Conservation (phyloP, 2,113 vertebrate species). For the Odobenus rosmarus region DNA sequence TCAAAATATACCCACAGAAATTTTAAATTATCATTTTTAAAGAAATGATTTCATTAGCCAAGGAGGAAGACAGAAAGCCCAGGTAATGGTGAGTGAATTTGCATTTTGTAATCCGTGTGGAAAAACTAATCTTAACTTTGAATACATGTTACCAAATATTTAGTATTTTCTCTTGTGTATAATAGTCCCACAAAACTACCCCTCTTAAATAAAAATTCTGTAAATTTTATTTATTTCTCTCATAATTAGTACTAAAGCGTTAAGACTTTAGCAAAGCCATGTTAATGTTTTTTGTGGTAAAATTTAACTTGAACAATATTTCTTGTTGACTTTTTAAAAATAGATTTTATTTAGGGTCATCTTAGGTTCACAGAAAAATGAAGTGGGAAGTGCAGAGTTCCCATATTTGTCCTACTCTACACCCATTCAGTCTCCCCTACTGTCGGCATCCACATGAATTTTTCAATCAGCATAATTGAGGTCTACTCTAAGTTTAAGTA, state of each 20-base stretch:
- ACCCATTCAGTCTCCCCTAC: neutral
- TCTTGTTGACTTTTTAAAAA: neutral
- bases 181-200: neutral
- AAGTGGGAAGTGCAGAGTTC: neutral
- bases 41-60: neutral
- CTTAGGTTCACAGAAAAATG: neutral
- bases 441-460: no score
- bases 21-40: neutral
- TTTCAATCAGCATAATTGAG: neutral
- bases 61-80: neutral
- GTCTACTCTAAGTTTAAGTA: neutral
- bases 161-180: neutral
- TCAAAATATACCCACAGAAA: neutral
- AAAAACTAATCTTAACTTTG: neutral
- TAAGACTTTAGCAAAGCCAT: neutral
- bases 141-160: neutral
- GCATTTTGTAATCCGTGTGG: neutral
- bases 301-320: neutral
- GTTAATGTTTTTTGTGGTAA: neutral
- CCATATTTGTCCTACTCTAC: rapidly evolving
- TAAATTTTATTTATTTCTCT: neutral
- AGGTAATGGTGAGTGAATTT: neutral
- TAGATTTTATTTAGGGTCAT: neutral
- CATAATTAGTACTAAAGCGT: neutral
- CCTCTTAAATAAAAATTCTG: neutral